Evolutionary conservation across 2,797 vertebrate species (phyloP).

Genomic region (Podargus strigoides): DNA sequence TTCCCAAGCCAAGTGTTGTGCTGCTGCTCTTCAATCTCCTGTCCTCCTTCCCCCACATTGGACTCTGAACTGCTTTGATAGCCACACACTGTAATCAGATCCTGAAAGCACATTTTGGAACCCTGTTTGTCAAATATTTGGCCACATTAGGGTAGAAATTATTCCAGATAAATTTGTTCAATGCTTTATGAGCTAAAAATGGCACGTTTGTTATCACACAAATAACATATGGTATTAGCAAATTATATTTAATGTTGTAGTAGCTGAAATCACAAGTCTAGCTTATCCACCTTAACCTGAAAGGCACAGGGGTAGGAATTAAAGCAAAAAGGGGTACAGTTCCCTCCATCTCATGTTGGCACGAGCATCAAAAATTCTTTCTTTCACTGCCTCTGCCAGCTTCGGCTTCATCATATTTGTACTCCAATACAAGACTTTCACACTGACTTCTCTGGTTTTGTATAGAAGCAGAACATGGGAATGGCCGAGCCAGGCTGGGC

Average conservation of each 20-base stretch:
- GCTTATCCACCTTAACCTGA: neutral
- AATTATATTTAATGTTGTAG: neutral
- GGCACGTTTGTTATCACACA: neutral
- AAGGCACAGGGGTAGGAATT: neutral
- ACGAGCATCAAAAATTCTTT: neutral
- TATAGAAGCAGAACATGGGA: neutral
- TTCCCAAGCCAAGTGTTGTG: neutral
- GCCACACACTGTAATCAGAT: neutral
- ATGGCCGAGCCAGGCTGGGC: neutral
- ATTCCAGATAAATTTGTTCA: neutral
- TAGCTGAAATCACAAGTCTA: neutral
- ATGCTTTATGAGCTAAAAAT: neutral
- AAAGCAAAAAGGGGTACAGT: neutral
- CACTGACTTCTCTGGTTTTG: neutral
- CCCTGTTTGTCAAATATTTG: neutral
- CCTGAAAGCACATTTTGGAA: neutral
- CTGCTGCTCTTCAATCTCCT: neutral
- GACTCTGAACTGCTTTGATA: neutral
- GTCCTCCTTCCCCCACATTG: neutral
- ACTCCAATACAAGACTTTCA: neutral
- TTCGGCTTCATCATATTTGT: fast-evolving
- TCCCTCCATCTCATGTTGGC: fast-evolving
- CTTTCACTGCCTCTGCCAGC: neutral
- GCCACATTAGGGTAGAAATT: neutral
- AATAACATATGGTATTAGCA: neutral